phyloP scores from a whole-genome alignment of 1,140 invertebrate genomes.

The Drosophila subobscura region DNA sequence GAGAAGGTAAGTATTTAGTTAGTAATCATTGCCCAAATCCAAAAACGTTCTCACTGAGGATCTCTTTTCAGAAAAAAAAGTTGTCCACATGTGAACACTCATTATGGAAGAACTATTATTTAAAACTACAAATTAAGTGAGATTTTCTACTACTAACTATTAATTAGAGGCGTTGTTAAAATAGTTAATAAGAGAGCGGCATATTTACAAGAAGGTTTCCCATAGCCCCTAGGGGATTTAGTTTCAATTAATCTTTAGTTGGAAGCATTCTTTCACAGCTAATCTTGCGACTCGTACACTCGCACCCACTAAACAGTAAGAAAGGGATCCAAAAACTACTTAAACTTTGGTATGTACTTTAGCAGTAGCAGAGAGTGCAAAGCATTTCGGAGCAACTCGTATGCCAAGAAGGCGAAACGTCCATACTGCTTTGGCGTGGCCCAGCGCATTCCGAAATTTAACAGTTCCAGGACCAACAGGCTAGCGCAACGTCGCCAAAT shows the following conservation, averaged over 20 bases:
- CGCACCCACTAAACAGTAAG: too few species aligned
- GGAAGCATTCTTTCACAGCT: too few species aligned
- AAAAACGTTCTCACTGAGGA: background rate
- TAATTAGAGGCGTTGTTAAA: too few species aligned
- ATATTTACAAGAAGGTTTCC: too few species aligned
- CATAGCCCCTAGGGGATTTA: too few species aligned
- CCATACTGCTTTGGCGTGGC: constrained; percentile 61
- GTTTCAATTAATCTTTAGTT: too few species aligned
- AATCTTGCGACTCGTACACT: too few species aligned
- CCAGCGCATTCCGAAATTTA: constrained; percentile 46
- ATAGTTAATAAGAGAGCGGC: too few species aligned
- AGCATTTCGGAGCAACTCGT: constrained; percentile 56
- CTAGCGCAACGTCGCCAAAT: constrained; percentile 34
- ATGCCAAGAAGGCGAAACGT: constrained; percentile 57
- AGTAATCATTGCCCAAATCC: background rate
- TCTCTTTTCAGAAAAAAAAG: constrained; percentile 13
- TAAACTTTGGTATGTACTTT: constrained; percentile 11
- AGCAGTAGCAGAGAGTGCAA: constrained; percentile 46
- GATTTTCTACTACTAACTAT: too few species aligned
- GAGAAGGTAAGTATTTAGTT: background rate
- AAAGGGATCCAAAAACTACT: constrained; percentile 3
- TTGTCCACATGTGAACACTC: background rate
- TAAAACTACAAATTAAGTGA: background rate
- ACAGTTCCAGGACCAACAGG: constrained; percentile 38
- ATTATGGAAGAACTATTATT: background rate